phyloP scores from a whole-genome alignment of 2,888 invertebrate species.

The Drosophila monieri region DNA sequence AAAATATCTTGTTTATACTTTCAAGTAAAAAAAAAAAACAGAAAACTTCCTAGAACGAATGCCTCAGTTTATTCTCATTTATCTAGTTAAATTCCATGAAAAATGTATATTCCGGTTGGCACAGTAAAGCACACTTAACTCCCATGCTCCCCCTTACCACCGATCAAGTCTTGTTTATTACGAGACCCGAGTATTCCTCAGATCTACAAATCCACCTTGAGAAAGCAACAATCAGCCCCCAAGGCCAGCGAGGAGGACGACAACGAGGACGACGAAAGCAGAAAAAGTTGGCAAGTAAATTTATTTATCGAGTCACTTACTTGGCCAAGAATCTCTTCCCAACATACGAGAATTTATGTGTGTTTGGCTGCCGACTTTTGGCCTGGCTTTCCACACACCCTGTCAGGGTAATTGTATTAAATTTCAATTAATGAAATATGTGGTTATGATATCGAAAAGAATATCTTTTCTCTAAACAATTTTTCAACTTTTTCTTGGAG shows the following conservation, averaged over 20 bases:
- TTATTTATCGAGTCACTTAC: constrained; percentile 71
- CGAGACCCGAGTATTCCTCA: constrained; percentile 14
- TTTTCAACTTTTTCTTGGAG: constrained; percentile 27
- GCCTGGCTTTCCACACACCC: constrained; percentile 49
- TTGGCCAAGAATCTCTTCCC: constrained; percentile 47
- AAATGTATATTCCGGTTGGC: constrained; percentile 15
- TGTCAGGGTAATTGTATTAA: constrained; percentile 69
- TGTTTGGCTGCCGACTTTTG: constrained; percentile 60
- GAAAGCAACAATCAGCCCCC: constrained; percentile 42
- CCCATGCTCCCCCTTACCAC: neutral
- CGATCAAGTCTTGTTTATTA: constrained; percentile 38
- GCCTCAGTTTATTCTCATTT: constrained; percentile 10
- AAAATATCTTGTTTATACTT: neutral
- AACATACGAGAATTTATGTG: constrained; percentile 41
- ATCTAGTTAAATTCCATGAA: constrained; percentile 12
- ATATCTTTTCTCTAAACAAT: constrained; percentile 5
- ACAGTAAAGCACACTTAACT: constrained; percentile 23
- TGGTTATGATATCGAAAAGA: constrained; percentile 19
- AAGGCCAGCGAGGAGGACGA: constrained; percentile 18
- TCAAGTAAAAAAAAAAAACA: neutral
- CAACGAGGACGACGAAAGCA: constrained; percentile 13
- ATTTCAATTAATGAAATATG: constrained; percentile 69
- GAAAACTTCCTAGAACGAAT: neutral
- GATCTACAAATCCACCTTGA: constrained; percentile 38
- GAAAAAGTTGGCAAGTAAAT: constrained; percentile 57